Evolutionary conservation across 2,888 invertebrate genomes (phyloP).

Genomic region (Tinea pellionella): DNA sequence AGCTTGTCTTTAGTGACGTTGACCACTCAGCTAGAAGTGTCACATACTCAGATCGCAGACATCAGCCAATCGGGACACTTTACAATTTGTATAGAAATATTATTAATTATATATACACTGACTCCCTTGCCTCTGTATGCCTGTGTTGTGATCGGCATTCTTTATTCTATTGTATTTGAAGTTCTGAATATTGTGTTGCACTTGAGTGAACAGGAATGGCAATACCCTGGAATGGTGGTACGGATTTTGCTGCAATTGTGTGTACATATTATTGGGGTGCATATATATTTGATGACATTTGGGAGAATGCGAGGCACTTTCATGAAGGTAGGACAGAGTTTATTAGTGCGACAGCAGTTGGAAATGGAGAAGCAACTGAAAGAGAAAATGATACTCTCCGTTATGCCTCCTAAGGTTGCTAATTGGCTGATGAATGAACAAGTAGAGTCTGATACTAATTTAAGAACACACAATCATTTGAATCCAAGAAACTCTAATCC

Average conservation of each 20-base stretch:
- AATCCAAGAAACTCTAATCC: conserved; percentile 63
- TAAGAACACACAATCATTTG: conserved; percentile 54
- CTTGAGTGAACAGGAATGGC: conserved; percentile 61
- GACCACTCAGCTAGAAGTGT: conserved; percentile 63
- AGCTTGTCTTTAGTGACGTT: conserved; percentile 75
- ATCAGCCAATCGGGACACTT: conserved; percentile 86
- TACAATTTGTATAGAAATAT: conserved; percentile 85
- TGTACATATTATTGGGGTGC: conserved; percentile 92
- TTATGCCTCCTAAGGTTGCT: conserved; percentile 96
- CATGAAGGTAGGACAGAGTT: conserved; percentile 95
- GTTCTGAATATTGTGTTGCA: conserved; percentile 71
- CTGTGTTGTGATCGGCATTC: conserved; percentile 80
- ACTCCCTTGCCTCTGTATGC: conserved; percentile 91
- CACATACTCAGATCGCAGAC: conserved; percentile 63
- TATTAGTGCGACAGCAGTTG: conserved; percentile 88
- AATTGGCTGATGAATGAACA: conserved; percentile 85
- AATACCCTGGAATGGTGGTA: conserved; percentile 72
- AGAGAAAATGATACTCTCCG: conserved; percentile 97
- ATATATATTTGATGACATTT: conserved; percentile 92
- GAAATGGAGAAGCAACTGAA: conserved; percentile 95
- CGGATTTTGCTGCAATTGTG: conserved; percentile 86
- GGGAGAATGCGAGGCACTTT: conserved; percentile 95
- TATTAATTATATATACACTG: conserved; percentile 92
- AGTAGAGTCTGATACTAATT: conserved; percentile 68
- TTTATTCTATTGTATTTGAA: conserved; percentile 90